A percentile compares a stretch with the other conserved stretches of the same genome.
These are phyloP conservation scores for Enteromius paludinosus DNA, from an alignment of 2,797 vertebrate genomes.

Conservation along the genomic window DNA sequence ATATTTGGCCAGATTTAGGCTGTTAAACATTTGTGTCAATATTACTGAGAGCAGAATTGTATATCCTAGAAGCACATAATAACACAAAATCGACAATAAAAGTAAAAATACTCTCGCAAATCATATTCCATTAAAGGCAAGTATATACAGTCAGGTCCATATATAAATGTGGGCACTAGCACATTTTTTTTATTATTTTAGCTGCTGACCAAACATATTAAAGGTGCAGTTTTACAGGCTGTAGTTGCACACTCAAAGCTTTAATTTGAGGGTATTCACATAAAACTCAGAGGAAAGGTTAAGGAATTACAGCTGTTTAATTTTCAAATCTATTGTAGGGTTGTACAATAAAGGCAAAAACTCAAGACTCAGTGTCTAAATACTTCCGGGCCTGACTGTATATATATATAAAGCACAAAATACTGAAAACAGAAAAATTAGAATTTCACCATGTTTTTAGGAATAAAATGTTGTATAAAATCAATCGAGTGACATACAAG, in stretches of 20 bases:
- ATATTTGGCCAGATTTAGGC: not conserved
- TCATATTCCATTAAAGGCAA: too few relatives aligned
- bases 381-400: too few relatives aligned
- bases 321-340: too few relatives aligned
- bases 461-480: not conserved
- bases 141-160: not conserved
- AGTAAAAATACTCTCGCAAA: not conserved
- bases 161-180: not conserved
- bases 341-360: too few relatives aligned
- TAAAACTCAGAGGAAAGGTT: too few relatives aligned
- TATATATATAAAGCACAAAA: not conserved
- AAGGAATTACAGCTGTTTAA: too few relatives aligned
- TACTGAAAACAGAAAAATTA: not conserved
- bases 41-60: conserved; percentile 10
- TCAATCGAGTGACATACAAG: not conserved
- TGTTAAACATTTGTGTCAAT: not conserved
- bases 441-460: not conserved
- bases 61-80: not conserved
- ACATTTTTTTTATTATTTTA: too few relatives aligned
- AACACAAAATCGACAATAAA: not conserved
- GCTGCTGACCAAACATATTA: too few relatives aligned
- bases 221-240: too few relatives aligned
- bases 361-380: too few relatives aligned
- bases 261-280: too few relatives aligned
- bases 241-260: too few relatives aligned